phyloP scores from a whole-genome alignment of 2,888 invertebrate genomes.

The Bursaphelenchus okinawaensis region DNA sequence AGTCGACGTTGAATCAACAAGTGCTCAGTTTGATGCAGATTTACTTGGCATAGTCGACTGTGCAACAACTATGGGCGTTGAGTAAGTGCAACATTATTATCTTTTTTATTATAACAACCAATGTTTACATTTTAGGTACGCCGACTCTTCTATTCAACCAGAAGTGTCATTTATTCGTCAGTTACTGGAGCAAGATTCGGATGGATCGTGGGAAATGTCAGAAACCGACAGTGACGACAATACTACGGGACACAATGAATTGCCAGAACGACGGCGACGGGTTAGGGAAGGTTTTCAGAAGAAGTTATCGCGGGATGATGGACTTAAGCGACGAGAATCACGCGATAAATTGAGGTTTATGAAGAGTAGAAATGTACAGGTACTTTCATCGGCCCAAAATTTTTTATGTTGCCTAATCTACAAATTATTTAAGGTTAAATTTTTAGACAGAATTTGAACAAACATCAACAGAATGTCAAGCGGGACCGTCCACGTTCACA shows the following conservation, averaged over 20 bases:
- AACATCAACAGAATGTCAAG: not conserved
- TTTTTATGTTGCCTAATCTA: not conserved
- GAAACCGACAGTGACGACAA: not conserved
- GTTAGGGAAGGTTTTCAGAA: not conserved
- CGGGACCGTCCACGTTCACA: slow-evolving; percentile 3
- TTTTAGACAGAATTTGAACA: not conserved
- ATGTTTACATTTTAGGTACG: slow-evolving; percentile 12
- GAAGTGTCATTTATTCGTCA: slow-evolving; percentile 43
- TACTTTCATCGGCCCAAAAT: not conserved
- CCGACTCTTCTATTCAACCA: slow-evolving; percentile 43
- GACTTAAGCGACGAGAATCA: not conserved
- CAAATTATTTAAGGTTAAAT: not conserved
- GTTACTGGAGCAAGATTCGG: slow-evolving; percentile 22
- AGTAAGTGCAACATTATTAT: not conserved
- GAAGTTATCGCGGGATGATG: not conserved
- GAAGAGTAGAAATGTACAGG: not conserved
- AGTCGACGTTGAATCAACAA: not conserved
- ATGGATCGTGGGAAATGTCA: not conserved
- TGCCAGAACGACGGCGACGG: not conserved
- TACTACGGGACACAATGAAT: not conserved
- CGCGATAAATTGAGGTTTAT: not conserved
- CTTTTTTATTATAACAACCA: not conserved
- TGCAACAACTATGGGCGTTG: not conserved
- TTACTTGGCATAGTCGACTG: not conserved
- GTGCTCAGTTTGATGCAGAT: not conserved